phyloP scores from a whole-genome alignment of 1,140 invertebrate species.

The Leptestheria dahalacensis region DNA sequence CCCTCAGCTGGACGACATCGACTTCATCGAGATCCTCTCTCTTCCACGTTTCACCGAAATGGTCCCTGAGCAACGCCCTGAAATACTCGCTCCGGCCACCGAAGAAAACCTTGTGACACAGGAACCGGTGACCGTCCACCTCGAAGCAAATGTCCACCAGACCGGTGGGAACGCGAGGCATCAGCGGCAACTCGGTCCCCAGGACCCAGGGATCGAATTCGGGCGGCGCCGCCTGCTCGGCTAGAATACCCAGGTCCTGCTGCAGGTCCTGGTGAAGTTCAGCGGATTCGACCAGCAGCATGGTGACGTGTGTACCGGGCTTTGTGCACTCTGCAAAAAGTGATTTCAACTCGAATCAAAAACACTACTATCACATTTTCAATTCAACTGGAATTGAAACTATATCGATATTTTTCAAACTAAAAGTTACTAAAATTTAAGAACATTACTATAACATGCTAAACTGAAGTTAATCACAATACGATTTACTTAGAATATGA shows the following conservation, averaged over 20 bases:
- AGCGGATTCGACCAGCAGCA: constrained; percentile 26
- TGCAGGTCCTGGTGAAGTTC: constrained; percentile 23
- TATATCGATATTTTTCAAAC: no score
- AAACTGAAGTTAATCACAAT: no score
- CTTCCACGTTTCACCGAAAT: constrained; percentile 31
- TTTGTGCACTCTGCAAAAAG: constrained; percentile 22
- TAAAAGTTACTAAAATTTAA: no score
- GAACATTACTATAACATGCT: no score
- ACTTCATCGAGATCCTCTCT: constrained; percentile 19
- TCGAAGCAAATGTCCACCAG: constrained; percentile 32
- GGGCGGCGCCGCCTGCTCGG: constrained; percentile 29
- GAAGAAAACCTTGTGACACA: constrained; percentile 37
- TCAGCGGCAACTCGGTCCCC: constrained; percentile 28
- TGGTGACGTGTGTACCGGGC: constrained; percentile 29
- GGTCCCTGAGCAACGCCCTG: constrained; percentile 32
- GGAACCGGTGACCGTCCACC: constrained; percentile 30
- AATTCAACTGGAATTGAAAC: no score
- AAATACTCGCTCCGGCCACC: constrained; percentile 38
- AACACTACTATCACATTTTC: no score
- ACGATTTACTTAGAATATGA: no score
- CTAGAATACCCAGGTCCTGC: constrained; percentile 29
- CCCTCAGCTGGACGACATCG: constrained; percentile 27
- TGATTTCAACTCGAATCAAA: no score
- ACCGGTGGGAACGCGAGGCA: constrained; percentile 21
- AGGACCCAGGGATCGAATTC: constrained; percentile 25